phyloP scores from a whole-genome alignment of 2,797 vertebrate genomes.

The Protonibea diacanthus region DNA sequence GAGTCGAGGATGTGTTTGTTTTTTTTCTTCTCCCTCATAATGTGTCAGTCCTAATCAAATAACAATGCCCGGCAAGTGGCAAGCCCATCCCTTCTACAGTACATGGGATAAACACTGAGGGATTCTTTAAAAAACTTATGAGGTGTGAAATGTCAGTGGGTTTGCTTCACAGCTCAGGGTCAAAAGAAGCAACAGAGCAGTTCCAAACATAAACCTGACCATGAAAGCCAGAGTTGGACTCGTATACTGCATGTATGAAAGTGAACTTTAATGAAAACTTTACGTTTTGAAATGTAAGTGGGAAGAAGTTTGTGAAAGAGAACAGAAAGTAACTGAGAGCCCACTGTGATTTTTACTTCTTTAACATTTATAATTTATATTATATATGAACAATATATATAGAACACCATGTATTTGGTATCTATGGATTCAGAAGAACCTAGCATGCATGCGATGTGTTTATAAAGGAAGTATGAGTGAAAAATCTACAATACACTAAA shows the following conservation, averaged over 20 bases:
- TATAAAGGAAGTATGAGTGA: too few species aligned
- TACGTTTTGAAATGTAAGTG: too few species aligned
- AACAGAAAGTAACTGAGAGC: too few species aligned
- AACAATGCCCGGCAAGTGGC: constrained; percentile 1
- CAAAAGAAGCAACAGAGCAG: constrained; percentile 9
- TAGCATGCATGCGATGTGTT: too few species aligned
- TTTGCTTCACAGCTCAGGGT: constrained; percentile 31
- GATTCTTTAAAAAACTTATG: constrained; percentile 10
- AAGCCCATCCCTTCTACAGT: background rate
- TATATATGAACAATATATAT: too few species aligned
- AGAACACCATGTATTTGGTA: too few species aligned
- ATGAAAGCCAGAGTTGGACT: background rate
- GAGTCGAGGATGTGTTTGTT: constrained; percentile 24
- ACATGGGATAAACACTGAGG: constrained; percentile 17
- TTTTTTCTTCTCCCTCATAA: constrained; percentile 41
- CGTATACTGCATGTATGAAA: background rate
- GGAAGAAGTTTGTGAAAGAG: too few species aligned
- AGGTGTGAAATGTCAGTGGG: constrained; percentile 20
- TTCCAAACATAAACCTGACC: constrained; percentile 23
- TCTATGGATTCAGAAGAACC: too few species aligned
- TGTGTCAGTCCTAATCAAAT: constrained; percentile 50
- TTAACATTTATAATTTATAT: too few species aligned
- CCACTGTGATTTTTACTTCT: too few species aligned
- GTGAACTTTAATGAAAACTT: background rate
- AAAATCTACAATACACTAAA: too few species aligned